phyloP scores from a whole-genome alignment of 2,888 invertebrate genomes.

The Strigamia transsilvanica region DNA sequence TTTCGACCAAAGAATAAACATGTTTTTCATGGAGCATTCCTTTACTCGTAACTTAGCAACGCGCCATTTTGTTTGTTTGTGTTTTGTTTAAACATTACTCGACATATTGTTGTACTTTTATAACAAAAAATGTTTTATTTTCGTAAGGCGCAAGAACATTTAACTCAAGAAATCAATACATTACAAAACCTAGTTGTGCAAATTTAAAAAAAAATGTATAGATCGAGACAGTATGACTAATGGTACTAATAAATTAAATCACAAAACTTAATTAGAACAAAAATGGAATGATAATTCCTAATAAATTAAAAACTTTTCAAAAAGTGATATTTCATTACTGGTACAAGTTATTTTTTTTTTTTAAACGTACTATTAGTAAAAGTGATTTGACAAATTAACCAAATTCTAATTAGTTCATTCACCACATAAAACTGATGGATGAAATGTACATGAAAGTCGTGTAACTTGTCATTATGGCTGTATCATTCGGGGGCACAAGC shows the following conservation, averaged over 20 bases:
- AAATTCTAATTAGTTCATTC: neutral
- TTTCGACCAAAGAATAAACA: neutral
- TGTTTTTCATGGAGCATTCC: neutral
- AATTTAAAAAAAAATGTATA: neutral
- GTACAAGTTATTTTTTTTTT: neutral
- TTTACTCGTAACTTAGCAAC: neutral
- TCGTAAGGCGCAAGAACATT: neutral
- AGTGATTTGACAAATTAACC: neutral
- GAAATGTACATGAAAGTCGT: constrained; percentile 11
- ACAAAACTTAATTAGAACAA: neutral
- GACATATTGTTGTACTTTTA: neutral
- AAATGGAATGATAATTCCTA: constrained; percentile 34
- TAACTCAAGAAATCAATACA: neutral
- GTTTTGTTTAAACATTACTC: too few species aligned
- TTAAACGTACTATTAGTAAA: neutral
- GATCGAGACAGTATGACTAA: neutral
- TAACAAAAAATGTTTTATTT: constrained; percentile 41
- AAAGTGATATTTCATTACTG: neutral
- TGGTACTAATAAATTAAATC: constrained; percentile 16
- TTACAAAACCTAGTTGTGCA: constrained; percentile 4
- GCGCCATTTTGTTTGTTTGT: too few species aligned
- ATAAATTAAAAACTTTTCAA: neutral
- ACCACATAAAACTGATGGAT: constrained; percentile 14
- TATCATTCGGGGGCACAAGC: constrained; percentile 1
- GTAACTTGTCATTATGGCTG: constrained; percentile 6